phyloP scores from a whole-genome alignment of 2,113 vertebrate species.

The Oreochromis tanganicae region DNA sequence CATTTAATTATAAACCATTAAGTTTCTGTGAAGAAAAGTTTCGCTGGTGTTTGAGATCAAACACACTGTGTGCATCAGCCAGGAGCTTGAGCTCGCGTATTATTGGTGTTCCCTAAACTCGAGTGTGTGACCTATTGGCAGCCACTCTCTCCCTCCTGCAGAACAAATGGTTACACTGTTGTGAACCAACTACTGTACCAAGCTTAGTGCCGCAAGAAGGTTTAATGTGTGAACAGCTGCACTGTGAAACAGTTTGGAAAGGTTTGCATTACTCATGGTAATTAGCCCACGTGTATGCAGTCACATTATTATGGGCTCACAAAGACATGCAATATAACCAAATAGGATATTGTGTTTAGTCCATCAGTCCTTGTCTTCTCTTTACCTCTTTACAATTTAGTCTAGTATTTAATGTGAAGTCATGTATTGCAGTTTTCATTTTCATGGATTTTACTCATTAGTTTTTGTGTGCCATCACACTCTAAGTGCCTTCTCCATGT shows the following conservation, averaged over 20 bases:
- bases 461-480: not conserved
- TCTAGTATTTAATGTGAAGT: not conserved
- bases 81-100: not conserved
- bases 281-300: not conserved
- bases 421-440: not conserved
- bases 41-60: not conserved
- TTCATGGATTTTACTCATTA: not conserved
- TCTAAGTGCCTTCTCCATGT: not conserved
- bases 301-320: not conserved
- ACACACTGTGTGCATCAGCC: not conserved
- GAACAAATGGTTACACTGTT: slow-evolving; percentile 31
- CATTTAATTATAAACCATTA: not conserved
- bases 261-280: not conserved
- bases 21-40: not conserved
- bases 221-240: slow-evolving; percentile 25
- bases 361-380: not conserved
- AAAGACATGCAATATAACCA: not conserved
- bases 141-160: not conserved
- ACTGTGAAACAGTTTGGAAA: slow-evolving; percentile 15
- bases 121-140: slow-evolving; percentile 7
- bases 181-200: not conserved
- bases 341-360: not conserved
- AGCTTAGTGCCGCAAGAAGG: not conserved
- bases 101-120: not conserved
- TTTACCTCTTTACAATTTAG: not conserved